Evolutionary conservation across 2,888 invertebrate genomes (phyloP).

Genomic region (Drosophila maculinotata): DNA sequence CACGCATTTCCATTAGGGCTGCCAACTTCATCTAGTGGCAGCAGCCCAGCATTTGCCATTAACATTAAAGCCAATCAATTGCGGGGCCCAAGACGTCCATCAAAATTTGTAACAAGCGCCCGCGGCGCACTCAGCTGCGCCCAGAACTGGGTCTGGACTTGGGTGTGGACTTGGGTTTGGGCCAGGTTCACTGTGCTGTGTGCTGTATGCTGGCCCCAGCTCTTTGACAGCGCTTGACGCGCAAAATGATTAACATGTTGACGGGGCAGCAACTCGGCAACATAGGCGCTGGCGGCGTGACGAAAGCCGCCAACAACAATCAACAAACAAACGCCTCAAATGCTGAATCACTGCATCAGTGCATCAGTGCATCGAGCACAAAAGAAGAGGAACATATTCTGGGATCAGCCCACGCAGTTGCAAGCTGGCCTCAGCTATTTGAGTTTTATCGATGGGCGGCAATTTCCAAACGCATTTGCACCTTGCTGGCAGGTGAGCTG

Average conservation of each 20-base stretch:
- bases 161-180: not conserved
- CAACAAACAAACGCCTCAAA: constrained; percentile 53
- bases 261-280: constrained; percentile 20
- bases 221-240: constrained; percentile 72
- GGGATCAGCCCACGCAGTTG: constrained; percentile 36
- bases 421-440: not conserved
- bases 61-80: constrained; percentile 80
- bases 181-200: not conserved
- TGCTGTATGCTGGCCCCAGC: constrained; percentile 5
- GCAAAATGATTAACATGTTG: constrained; percentile 77
- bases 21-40: constrained; percentile 43
- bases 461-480: constrained; percentile 25
- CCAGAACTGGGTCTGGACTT: constrained; percentile 13
- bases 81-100: constrained; percentile 70
- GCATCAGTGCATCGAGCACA: constrained; percentile 15
- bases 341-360: constrained; percentile 46
- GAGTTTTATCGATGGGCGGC: constrained; percentile 8
- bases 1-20: constrained; percentile 58
- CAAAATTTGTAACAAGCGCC: constrained; percentile 80
- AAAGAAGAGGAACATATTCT: constrained; percentile 18
- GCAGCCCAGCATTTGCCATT: constrained; percentile 53
- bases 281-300: constrained; percentile 54
- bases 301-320: constrained; percentile 62
- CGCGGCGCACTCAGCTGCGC: constrained; percentile 56
- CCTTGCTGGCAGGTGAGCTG: constrained; percentile 24